Evolutionary conservation across 1,140 invertebrate species (phyloP).

Genomic region (Eupristina koningsbergeri): DNA sequence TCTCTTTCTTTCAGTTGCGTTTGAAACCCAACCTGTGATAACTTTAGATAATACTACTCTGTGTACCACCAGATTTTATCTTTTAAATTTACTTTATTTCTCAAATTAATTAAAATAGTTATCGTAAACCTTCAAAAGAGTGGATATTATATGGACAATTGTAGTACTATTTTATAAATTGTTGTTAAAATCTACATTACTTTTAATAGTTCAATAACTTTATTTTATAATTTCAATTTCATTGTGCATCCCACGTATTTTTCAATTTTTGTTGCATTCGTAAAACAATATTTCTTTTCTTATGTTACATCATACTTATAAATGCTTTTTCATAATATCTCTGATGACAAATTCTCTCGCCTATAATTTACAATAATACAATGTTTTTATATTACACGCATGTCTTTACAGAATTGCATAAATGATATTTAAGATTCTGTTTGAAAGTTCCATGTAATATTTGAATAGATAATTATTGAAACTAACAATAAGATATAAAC

Average conservation of each 20-base stretch:
- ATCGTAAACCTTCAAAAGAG: too few species aligned
- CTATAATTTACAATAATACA: slow-evolving; percentile 16
- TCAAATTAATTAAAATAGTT: background rate
- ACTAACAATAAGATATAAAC: background rate
- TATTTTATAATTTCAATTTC: background rate
- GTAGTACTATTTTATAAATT: too few species aligned
- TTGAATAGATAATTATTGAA: slow-evolving; percentile 17
- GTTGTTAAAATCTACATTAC: too few species aligned
- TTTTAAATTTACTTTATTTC: background rate
- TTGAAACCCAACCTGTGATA: background rate
- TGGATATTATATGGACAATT: too few species aligned
- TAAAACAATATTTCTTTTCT: slow-evolving; percentile 13
- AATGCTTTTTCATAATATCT: slow-evolving; percentile 22
- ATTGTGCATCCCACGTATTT: background rate
- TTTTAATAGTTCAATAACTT: too few species aligned
- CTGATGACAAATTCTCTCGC: slow-evolving; percentile 12
- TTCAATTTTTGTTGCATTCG: background rate
- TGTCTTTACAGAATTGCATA: background rate
- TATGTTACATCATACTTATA: slow-evolving; percentile 6
- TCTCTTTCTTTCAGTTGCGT: background rate
- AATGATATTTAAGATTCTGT: slow-evolving; percentile 11
- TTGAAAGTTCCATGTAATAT: background rate
- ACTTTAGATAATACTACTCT: background rate
- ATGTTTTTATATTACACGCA: background rate
- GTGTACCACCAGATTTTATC: background rate